phyloP scores from a whole-genome alignment of 1,140 invertebrate species.

The Aphelinus atriplicis region DNA sequence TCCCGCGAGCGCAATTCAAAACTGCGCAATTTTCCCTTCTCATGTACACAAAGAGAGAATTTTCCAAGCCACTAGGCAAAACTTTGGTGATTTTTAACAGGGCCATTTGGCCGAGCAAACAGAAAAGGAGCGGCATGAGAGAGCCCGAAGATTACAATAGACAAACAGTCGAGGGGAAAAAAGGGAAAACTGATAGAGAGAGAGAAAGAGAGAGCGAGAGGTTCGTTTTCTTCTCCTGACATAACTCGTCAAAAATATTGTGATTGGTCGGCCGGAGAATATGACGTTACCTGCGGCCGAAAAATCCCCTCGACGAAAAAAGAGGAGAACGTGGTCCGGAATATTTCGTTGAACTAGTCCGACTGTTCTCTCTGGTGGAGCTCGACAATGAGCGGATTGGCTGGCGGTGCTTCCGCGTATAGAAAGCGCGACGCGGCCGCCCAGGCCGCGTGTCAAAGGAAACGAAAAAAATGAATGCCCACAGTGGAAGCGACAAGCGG shows the following conservation, averaged over 20 bases:
- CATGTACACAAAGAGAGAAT: slow-evolving; percentile 21
- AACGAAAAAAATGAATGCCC: neutral
- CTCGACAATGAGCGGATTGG: slow-evolving; percentile 27
- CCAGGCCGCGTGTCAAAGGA: slow-evolving; percentile 8
- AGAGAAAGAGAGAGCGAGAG: slow-evolving; percentile 31
- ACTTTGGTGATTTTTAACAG: slow-evolving; percentile 40
- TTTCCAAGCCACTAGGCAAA: slow-evolving; percentile 33
- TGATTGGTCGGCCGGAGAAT: slow-evolving; percentile 61
- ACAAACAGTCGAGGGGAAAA: slow-evolving; percentile 34
- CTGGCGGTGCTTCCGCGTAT: slow-evolving; percentile 13
- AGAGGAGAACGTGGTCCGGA: neutral
- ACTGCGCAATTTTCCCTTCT: slow-evolving; percentile 13
- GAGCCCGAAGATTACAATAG: slow-evolving; percentile 34
- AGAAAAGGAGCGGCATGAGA: slow-evolving; percentile 13
- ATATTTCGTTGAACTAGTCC: slow-evolving; percentile 19
- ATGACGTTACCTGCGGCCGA: slow-evolving; percentile 60
- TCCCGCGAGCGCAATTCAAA: neutral
- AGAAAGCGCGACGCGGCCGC: neutral
- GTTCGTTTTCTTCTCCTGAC: slow-evolving; percentile 47
- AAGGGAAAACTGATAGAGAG: slow-evolving; percentile 39
- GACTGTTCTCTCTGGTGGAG: slow-evolving; percentile 8
- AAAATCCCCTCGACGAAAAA: slow-evolving; percentile 31
- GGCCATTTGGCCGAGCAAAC: slow-evolving; percentile 17
- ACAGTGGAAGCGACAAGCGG: neutral
- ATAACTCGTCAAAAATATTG: slow-evolving; percentile 68